Evolutionary conservation across 1,140 invertebrate species (phyloP).

Genomic region (Reticulitermes speratus): DNA sequence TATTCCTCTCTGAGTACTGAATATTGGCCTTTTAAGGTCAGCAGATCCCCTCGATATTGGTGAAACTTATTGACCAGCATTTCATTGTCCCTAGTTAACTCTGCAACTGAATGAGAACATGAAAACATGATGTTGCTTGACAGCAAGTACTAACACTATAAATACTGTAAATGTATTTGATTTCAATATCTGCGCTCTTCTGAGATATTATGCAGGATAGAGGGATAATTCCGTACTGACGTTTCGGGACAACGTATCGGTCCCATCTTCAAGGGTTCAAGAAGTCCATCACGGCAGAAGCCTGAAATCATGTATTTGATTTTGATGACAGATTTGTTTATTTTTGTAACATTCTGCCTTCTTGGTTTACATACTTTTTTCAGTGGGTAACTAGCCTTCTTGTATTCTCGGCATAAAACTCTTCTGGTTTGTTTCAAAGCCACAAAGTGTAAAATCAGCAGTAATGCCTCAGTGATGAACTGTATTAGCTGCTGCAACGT

Average conservation of each 20-base stretch:
- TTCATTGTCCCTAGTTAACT: constrained; percentile 58
- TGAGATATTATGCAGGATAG: neutral
- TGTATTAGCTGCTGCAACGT: too few relatives aligned
- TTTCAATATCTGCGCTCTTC: neutral
- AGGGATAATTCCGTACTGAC: too few relatives aligned
- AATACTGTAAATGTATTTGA: neutral
- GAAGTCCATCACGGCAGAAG: too few relatives aligned
- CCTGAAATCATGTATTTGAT: neutral
- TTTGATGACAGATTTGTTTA: too few relatives aligned
- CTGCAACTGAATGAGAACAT: constrained; percentile 46
- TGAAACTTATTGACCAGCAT: constrained; percentile 57
- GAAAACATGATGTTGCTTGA: neutral
- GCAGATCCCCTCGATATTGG: constrained; percentile 54
- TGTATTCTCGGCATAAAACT: neutral
- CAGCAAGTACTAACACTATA: neutral
- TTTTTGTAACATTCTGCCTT: too few relatives aligned
- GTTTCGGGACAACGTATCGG: too few relatives aligned
- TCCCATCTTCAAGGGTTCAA: too few relatives aligned
- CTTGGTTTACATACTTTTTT: neutral
- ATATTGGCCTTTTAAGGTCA: constrained; percentile 55
- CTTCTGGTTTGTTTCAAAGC: too few relatives aligned
- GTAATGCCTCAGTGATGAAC: too few relatives aligned
- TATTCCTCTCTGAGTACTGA: constrained; percentile 51
- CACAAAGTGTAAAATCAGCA: neutral
- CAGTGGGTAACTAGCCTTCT: neutral